Base-by-base conservation (phyloP, 2,888 invertebrate genomes). In the Nemapogon koenigi region DNA sequence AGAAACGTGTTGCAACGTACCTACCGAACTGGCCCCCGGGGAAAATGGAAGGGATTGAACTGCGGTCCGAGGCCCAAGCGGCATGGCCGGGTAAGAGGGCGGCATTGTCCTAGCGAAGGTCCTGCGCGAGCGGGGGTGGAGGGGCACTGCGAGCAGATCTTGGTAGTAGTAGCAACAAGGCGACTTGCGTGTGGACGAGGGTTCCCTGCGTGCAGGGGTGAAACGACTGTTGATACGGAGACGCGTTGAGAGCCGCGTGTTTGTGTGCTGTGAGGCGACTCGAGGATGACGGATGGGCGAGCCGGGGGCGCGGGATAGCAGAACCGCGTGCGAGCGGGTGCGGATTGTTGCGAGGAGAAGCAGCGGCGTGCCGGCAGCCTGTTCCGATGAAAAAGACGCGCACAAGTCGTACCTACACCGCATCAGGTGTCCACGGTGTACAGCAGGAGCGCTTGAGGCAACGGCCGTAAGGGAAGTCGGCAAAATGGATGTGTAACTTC, bases 361-460 rank as follows among this genome's bases (percentile, higher is more conserved):
- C 42, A 38, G 50, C 49, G 51, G 53, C 58, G 59, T 59, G 61
- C 53, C 57, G 58, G 53, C 52, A 43, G 51, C 56, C 53, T 58
- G 55, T 52, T 53, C 53, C 59, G 59, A 57, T 54, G 52, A 52
- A 64, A 50, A 54, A 54, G 52, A 62, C 59, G 54, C 58, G 57
- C 58, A n/a, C 53, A 59, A 53, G 52, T 80, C 83, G 84, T 85
- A 85, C 84, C 83, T 80, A 84, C 83, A 85, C 85, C 84, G 84
- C 85, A 86, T 82, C 85, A 85, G 86, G 85, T 87, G 83, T 86
- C 85, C 85, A 83, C 85, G 85, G 84, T 84, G 72, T 83, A 76
- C 72, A 83, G 82, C 83, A 84, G 81, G 83, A 81, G 83, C 82
- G 81, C 76, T 81, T 81, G 76, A 81, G 83, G 72, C 79, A 84